Base-by-base conservation (phyloP, 2,888 invertebrate species). In the Volucella inflata region DNA sequence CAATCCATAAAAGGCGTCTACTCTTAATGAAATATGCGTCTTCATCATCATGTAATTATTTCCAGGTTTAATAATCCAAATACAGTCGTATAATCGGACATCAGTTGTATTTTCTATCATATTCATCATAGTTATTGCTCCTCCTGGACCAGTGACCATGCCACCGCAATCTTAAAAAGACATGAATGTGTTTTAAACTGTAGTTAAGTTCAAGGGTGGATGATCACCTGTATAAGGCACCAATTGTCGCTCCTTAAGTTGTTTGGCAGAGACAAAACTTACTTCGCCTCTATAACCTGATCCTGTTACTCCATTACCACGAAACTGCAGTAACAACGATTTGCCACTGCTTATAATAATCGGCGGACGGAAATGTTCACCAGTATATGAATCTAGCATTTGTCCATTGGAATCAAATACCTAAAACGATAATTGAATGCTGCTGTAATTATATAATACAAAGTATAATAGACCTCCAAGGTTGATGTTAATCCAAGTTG, bases 121-220 rank as follows among this genome's bases (percentile, higher is more conserved):
- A 88, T 95, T 94, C 94, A 95, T 95, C 95, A 96, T 95, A 1
- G 95, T 95, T 65, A 96, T 95, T 12, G 94, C 94, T 0, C 95
- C 95, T 2, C 95, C 95, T 12, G 94, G 93, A 88, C 95, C 95
- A 82, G 94, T 94, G 1, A 95, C 95, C 90, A 94, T 93, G 59
- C 95, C 95, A 30, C 95, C 95, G 89, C 95, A 96, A 91, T 95
- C 95, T 93, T 90, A 88, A 55, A 16, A 2, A 21, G 40, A 10
- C n/a, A 4, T 1, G 30, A 38, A 60, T 1, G 6, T 12, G 11
- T 8, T 53, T 4, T 17, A 1, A 0, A 2, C 17, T 8, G 2
- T 17, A 53, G 11, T 1, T 11, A n/a, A 9, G 8, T 2, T 8
- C 4, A n/a, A 36, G 46, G 16, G 1, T 8, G 9, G 16, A 38